A percentile compares a stretch with the other conserved stretches of the same genome.
These are phyloP conservation scores for Camelus dromedarius DNA, from an alignment of 2,113 vertebrate genomes.

Conservation along the genomic window DNA sequence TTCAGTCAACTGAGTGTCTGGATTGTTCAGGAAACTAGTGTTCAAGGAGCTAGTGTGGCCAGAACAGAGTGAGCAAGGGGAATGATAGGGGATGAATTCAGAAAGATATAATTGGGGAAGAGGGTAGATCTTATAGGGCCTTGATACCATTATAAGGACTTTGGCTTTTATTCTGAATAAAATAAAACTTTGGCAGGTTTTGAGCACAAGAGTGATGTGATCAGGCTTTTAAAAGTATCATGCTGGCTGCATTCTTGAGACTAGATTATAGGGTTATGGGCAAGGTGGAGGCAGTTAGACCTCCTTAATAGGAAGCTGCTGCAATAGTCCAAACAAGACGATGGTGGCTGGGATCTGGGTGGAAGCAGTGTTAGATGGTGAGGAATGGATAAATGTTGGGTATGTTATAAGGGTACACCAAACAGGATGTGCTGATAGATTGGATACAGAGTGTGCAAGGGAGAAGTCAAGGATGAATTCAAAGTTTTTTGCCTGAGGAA, in stretches of 20 bases:
- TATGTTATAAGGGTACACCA: constrained; percentile 10
- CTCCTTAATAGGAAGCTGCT: not conserved
- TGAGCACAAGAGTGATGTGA: constrained; percentile 6
- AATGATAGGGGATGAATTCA: constrained; percentile 42
- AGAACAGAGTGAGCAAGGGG: not conserved
- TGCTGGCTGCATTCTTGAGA: not conserved
- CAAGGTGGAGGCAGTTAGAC: not conserved
- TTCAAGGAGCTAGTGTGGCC: not conserved
- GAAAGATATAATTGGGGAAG: not conserved
- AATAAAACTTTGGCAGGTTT: constrained; percentile 4
- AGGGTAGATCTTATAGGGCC: not conserved
- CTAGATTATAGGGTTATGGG: not conserved
- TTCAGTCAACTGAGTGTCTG: not conserved
- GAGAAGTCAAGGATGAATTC: not conserved
- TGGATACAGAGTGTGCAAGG: not conserved
- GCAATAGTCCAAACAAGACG: not conserved
- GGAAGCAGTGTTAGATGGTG: not conserved
- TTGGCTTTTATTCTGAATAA: constrained; percentile 49
- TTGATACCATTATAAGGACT: not conserved
- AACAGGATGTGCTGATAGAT: not conserved
- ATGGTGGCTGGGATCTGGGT: not conserved
- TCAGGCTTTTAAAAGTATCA: not conserved
- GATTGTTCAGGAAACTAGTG: not conserved
- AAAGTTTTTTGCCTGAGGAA: constrained; percentile 12
- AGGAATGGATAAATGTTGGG: constrained; percentile 2